A percentile compares a stretch with the other conserved stretches of the same genome.
Conservation (phyloP, 1,140 invertebrate genomes). For the Drosophila ogumai region DNA sequence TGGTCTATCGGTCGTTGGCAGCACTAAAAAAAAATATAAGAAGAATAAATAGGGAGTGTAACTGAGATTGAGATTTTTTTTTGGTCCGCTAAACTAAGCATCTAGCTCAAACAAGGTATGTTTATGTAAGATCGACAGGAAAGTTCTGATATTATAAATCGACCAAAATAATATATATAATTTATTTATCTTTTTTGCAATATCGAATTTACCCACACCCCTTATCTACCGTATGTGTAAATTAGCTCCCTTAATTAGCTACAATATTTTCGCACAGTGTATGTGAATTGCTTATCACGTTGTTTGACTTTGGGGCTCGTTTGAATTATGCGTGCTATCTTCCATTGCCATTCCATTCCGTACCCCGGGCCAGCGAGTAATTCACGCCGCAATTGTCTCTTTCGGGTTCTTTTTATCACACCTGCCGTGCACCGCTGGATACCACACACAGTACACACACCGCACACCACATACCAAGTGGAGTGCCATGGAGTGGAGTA, state of each 20-base stretch:
- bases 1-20: conserved; percentile 23
- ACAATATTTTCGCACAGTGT: conserved; percentile 9
- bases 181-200: too few species aligned
- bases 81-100: too few species aligned
- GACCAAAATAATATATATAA: too few species aligned
- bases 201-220: not conserved
- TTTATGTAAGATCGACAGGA: too few species aligned
- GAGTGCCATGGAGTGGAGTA: conserved; percentile 26
- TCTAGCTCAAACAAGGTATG: too few species aligned
- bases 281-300: conserved; percentile 74
- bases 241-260: not conserved
- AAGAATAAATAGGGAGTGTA: not conserved
- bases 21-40: not conserved
- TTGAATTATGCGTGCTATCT: conserved; percentile 72
- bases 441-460: conserved; percentile 34
- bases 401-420: conserved; percentile 69
- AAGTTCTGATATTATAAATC: too few species aligned
- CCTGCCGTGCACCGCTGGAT: conserved; percentile 68
- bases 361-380: conserved; percentile 24
- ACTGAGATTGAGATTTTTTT: too few species aligned
- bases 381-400: conserved; percentile 55
- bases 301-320: conserved; percentile 73
- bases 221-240: too few species aligned
- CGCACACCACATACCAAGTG: conserved; percentile 22
- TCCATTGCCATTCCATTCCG: conserved; percentile 49